Conservation (phyloP, 2,113 vertebrate species). For the Emydocephalus ijimae region DNA sequence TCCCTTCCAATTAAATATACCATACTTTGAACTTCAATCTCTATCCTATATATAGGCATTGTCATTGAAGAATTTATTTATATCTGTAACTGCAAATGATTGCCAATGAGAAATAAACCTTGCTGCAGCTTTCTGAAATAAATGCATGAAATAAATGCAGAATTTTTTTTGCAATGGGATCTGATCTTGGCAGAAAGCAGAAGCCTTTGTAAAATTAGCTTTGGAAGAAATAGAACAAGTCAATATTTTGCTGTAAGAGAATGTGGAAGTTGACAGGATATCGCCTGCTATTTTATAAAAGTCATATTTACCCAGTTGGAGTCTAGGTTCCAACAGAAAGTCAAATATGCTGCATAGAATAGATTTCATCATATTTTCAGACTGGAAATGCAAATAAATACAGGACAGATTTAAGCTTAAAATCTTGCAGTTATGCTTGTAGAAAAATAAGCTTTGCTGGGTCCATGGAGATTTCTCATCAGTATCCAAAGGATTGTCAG, state of each 20-base stretch:
- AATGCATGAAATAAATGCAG: neutral
- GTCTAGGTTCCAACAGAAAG: neutral
- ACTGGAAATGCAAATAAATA: neutral
- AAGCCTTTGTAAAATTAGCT: neutral
- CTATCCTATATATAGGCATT: neutral
- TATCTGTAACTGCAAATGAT: neutral
- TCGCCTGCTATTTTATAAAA: neutral
- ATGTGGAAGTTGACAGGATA: neutral
- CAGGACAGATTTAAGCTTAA: neutral
- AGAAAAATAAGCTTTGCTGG: neutral
- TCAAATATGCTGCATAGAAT: neutral
- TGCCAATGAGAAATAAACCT: neutral
- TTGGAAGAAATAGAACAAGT: neutral
- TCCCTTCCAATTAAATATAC: neutral
- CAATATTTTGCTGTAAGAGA: constrained; percentile 1
- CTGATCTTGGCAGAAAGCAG: neutral
- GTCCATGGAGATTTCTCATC: neutral
- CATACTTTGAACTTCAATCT: neutral
- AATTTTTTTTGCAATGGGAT: neutral
- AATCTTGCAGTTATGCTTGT: neutral
- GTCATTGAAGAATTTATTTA: neutral
- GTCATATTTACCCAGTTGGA: neutral
- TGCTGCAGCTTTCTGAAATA: neutral
- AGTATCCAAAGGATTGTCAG: neutral
- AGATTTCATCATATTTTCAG: neutral